phyloP scores from a whole-genome alignment of 2,888 invertebrate species.

The Dendrolimus pini region DNA sequence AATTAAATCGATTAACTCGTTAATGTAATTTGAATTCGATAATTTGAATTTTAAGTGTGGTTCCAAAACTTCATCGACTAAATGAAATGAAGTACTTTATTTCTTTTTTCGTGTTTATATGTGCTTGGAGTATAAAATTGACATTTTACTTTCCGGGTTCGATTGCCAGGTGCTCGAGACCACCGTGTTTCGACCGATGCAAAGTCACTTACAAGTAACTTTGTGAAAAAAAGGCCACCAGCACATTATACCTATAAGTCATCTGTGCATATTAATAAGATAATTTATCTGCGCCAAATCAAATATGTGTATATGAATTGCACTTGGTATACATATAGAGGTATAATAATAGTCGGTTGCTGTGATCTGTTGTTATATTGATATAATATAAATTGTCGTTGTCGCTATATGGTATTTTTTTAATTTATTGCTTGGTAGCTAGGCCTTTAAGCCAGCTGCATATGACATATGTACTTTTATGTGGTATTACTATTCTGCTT shows the following conservation, averaged over 20 bases:
- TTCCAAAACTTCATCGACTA: conserved; percentile 10
- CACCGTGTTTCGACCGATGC: conserved; percentile 54
- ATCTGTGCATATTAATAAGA: conserved; percentile 64
- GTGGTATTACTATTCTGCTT: too few relatives aligned
- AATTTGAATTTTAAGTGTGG: conserved; percentile 6
- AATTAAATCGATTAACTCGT: background rate
- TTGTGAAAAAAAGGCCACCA: conserved; percentile 61
- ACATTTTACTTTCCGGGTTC: conserved; percentile 62
- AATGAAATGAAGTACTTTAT: background rate
- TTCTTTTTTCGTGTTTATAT: conserved; percentile 11
- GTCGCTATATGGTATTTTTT: too few relatives aligned
- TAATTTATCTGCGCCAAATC: conserved; percentile 56
- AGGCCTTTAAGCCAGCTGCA: too few relatives aligned
- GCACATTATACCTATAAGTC: conserved; percentile 44
- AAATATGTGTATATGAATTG: conserved; percentile 20
- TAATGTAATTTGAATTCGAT: conserved; percentile 4
- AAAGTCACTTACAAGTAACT: conserved; percentile 70
- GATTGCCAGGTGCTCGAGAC: conserved; percentile 45
- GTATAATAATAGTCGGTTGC: conserved; percentile 54
- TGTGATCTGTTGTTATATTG: conserved; percentile 46
- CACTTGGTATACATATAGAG: conserved; percentile 33
- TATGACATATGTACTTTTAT: too few relatives aligned
- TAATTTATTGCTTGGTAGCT: too few relatives aligned
- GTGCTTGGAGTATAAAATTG: conserved; percentile 41
- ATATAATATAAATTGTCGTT: too few relatives aligned